phyloP scores from a whole-genome alignment of 2,797 vertebrate genomes.

The Urosaurus nigricauda region DNA sequence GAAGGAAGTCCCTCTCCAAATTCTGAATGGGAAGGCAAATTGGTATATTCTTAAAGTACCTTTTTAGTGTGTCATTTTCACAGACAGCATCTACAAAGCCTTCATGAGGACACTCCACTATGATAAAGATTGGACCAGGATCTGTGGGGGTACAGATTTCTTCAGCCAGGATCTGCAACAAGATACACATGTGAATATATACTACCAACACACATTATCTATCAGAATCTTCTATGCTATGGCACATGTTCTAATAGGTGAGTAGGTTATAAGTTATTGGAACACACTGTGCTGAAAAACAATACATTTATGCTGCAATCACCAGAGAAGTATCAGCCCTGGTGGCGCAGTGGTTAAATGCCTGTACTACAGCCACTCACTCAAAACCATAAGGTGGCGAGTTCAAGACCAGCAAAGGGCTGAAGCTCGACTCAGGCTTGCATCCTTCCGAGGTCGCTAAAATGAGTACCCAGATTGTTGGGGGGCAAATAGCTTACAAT shows the following conservation, averaged over 20 bases:
- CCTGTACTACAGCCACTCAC: no score
- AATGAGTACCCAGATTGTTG: no score
- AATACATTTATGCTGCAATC: neutral
- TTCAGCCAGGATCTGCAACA: constrained; percentile 87
- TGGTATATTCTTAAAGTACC: constrained; percentile 73
- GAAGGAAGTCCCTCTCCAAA: neutral
- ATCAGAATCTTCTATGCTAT: neutral
- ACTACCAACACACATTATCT: neutral
- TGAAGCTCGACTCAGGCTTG: no score
- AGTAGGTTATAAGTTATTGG: neutral
- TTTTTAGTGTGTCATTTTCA: constrained; percentile 81
- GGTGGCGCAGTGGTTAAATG: no score
- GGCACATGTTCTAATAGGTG: neutral
- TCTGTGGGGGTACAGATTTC: constrained; percentile 90
- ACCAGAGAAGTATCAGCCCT: no score
- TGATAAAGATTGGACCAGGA: constrained; percentile 86
- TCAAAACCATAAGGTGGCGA: no score
- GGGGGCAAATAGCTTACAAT: no score
- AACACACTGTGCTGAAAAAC: neutral
- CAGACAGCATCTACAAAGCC: constrained; percentile 87
- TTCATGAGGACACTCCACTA: constrained; percentile 91
- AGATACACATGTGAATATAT: neutral
- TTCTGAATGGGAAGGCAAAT: neutral
- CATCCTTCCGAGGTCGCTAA: no score
- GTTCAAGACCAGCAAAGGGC: no score